Base-by-base conservation (phyloP, 2,113 vertebrate genomes). In the Amia ocellicauda region DNA sequence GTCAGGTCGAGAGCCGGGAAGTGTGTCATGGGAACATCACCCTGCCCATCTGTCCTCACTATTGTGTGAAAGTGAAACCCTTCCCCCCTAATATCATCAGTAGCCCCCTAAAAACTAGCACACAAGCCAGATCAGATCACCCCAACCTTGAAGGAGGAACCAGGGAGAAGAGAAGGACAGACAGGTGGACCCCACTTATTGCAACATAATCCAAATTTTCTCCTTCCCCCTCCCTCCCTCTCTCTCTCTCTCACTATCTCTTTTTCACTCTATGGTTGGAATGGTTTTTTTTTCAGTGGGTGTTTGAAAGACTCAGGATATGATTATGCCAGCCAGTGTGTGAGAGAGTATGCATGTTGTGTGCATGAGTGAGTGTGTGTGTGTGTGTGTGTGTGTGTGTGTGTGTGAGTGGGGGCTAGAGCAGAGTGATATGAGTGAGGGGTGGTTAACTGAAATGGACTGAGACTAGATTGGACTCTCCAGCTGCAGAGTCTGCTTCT, bases 61-160 rank as follows among this genome's bases (percentile, higher is more conserved):
- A 71, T 78, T 73, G 75, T 58, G 60, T 71, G 69, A 76, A 62
- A 66, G 53, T 58, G 60, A 7, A 57, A 29, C 45, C 61, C 51
- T 45, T 56, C 7, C 2, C 55, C 62, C 58, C 63, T 70, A 58
- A 64, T 51, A 67, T 62, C 57, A 55, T 40, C 57, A 52, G n/a
- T 60, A 54, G 4, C 62, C 58, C 52, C 58, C 2, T 16, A 26
- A 40, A 20, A 29, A 45, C 42, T 67, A 54, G 47, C 61, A 63
- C 5, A 50, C 49, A 50, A 50, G 69, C 53, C 68, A 67, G n/a
- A 73, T 74, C 67, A 71, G 70, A 69, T 72, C 76, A 67, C 50
- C 74, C 69, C 65, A 76, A 73, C 71, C 68, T 77, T 58, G 68
- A n/a, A n/a, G n/a, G n/a, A n/a, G n/a, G n/a, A n/a, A n/a, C n/a